Conservation (phyloP, 2,888 invertebrate genomes). For the Lymantria dispar region DNA sequence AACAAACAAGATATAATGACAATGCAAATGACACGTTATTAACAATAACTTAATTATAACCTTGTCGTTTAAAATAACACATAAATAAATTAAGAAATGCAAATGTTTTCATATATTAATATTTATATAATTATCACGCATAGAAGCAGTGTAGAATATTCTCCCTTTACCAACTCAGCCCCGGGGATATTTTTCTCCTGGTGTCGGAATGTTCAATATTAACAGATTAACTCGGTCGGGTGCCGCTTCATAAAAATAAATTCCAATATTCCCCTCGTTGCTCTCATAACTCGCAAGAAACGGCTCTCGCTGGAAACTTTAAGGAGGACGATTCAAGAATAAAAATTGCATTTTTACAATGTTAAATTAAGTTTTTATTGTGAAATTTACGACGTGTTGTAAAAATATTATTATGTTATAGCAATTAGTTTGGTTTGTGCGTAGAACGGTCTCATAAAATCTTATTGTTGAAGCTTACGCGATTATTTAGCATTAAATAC, state of each 20-base stretch:
- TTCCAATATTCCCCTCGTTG: conserved; percentile 72
- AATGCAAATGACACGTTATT: too few relatives aligned
- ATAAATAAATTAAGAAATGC: too few relatives aligned
- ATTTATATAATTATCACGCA: too few relatives aligned
- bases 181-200: conserved; percentile 53
- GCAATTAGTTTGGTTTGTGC: conserved; percentile 42
- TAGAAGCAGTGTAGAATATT: conserved; percentile 4
- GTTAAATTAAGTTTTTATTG: conserved; percentile 74
- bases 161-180: conserved; percentile 9
- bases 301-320: conserved; percentile 70
- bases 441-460: conserved; percentile 22
- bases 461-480: too few relatives aligned
- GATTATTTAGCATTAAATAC: too few relatives aligned
- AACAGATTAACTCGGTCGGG: conserved; percentile 72
- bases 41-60: too few relatives aligned
- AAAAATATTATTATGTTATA: conserved; percentile 38
- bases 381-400: conserved; percentile 57
- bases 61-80: too few relatives aligned
- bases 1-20: too few relatives aligned
- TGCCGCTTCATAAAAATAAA: conserved; percentile 71
- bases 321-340: conserved; percentile 71
- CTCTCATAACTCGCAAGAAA: conserved; percentile 72
- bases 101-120: too few relatives aligned
- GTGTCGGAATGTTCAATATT: conserved; percentile 72
- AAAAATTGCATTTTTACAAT: conserved; percentile 74